These are phyloP conservation scores for Drosophila ananassae DNA, from an alignment of 1,140 invertebrate genomes.

Conservation along the genomic window DNA sequence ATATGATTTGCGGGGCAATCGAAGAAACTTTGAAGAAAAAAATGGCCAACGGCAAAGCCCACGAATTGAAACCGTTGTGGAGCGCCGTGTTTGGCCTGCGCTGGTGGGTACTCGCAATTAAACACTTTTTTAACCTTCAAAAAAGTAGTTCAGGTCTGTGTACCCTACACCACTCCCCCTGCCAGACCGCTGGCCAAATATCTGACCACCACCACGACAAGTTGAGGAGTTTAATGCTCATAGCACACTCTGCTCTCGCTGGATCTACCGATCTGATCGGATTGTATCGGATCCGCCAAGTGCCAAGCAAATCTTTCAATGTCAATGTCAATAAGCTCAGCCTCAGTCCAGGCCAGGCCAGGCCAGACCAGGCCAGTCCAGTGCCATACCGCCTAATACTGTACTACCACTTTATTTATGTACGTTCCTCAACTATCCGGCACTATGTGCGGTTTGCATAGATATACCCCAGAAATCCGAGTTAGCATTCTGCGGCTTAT, in stretches of 20 bases:
- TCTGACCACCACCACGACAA: slow-evolving; percentile 33
- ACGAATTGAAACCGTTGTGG: slow-evolving; percentile 49
- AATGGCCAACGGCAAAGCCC: slow-evolving; percentile 37
- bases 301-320: slow-evolving; percentile 71
- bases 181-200: slow-evolving; percentile 39
- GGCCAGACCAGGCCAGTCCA: slow-evolving; percentile 16
- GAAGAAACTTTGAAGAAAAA: slow-evolving; percentile 39
- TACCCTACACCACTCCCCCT: slow-evolving; percentile 25
- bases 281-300: slow-evolving; percentile 1
- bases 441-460: slow-evolving; percentile 37
- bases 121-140: slow-evolving; percentile 60
- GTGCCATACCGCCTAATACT: neutral
- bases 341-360: slow-evolving; percentile 32
- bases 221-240: slow-evolving; percentile 44
- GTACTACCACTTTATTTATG: slow-evolving; percentile 1
- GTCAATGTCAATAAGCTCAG: slow-evolving; percentile 72
- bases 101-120: slow-evolving; percentile 46
- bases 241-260: slow-evolving; percentile 45
- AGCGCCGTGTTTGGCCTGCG: slow-evolving; percentile 26
- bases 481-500: slow-evolving; percentile 55
- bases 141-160: slow-evolving; percentile 57
- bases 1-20: slow-evolving; percentile 38
- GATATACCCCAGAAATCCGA: slow-evolving; percentile 45
- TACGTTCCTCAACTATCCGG: slow-evolving; percentile 24
- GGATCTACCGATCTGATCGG: slow-evolving; percentile 45